Percentiles rank a stretch among this genome's conserved stretches.
Conservation (phyloP, 2,113 vertebrate genomes). For the Siphamia tubifer region DNA sequence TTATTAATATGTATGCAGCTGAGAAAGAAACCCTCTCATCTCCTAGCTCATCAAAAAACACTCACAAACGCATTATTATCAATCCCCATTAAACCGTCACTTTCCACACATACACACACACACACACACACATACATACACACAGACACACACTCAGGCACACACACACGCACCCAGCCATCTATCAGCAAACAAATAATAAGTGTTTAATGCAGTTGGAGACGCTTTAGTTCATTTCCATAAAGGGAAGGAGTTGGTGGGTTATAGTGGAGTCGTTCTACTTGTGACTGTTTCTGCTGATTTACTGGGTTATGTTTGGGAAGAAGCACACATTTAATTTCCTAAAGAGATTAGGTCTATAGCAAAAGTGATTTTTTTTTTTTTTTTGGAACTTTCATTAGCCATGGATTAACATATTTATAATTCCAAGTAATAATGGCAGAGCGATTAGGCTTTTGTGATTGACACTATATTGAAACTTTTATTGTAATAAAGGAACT, state of each 20-base stretch:
- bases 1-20: constrained; percentile 64
- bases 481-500: too few species aligned
- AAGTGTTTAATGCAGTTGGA: constrained; percentile 38
- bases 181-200: constrained; percentile 46
- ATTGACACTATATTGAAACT: too few species aligned
- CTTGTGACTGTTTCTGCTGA: not conserved
- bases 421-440: too few species aligned
- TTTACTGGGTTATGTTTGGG: not conserved
- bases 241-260: constrained; percentile 23
- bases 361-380: too few species aligned
- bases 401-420: too few species aligned
- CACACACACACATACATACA: not conserved
- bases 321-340: not conserved
- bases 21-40: constrained; percentile 53
- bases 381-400: too few species aligned
- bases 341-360: not conserved
- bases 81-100: constrained; percentile 42
- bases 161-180: not conserved
- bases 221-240: constrained; percentile 30
- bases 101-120: not conserved
- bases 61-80: constrained; percentile 62
- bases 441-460: too few species aligned
- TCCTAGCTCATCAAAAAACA: constrained; percentile 69
- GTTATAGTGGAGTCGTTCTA: constrained; percentile 10
- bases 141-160: not conserved